Evolutionary conservation across 2,113 vertebrate genomes (phyloP), one percentile per base, ranked within the genome.

Genomic region (Mesitornis unicolor): DNA sequence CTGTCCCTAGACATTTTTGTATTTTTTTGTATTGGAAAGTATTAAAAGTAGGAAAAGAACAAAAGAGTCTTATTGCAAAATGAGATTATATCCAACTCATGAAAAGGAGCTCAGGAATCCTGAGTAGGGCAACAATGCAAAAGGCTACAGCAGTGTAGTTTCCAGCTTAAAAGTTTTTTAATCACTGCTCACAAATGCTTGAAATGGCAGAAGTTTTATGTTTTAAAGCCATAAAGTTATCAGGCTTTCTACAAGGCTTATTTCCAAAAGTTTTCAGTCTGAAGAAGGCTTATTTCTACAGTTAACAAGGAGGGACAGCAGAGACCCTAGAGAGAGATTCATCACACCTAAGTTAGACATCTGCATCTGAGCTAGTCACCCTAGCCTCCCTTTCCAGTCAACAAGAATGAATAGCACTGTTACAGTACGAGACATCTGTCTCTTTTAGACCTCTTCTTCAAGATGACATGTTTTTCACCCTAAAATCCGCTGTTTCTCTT

Each of bases 261-360:
- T 51, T 85, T 80, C 60, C 51, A 70, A 40, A 82, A 47, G 26
- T 69, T 87, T 92, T 74, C 47, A n/a, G 1, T 42, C 45, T 43
- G 47, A 63, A 92, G 60, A 88, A 74, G 22, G 33, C 25, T 86
- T 93, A 36, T 70, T 77, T 70, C 10, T 70, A 15, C 50, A 70
- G 19, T 69, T 80, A 92, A 97, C 42, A 56, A 81, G 43, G 31
- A 87, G 14, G 64, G 94, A 97, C 95, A 95, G 35, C 16, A 81
- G 35, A 81, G 35, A 47, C 80, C 84, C 77, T 81, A 84, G 42
- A 83, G 95, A 74, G 77, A 87, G 54, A 84, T 77, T 84, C 68
- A 50, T 95, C 89, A 87, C 73, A 93, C 91, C 87, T 87, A 78
- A 57, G 60, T 70, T 33, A 77, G 91, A 94, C 84, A 91, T 93